Conservation (phyloP, 2,888 invertebrate species). For the Ormyrus thymus region DNA sequence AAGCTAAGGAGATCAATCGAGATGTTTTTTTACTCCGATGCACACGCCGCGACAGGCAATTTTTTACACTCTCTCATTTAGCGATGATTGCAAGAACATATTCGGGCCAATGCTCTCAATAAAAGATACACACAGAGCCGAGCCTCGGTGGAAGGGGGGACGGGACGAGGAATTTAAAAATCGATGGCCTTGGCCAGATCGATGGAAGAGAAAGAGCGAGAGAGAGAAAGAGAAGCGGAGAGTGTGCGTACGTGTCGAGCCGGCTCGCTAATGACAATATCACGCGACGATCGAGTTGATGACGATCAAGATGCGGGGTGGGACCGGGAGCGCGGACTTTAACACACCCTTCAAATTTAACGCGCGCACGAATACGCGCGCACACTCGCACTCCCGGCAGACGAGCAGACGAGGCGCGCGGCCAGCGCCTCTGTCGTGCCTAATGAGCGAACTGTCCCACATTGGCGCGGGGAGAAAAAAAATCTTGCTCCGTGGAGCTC, state of each 20-base stretch:
- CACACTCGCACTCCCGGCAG: neutral
- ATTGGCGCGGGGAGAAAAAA: slow-evolving; percentile 64
- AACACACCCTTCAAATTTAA: slow-evolving; percentile 70
- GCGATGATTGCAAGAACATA: slow-evolving; percentile 49
- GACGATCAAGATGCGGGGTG: slow-evolving; percentile 69
- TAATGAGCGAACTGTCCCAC: slow-evolving; percentile 69
- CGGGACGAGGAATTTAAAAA: slow-evolving; percentile 53
- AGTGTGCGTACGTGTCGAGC: slow-evolving; percentile 53
- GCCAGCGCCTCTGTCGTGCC: slow-evolving; percentile 63
- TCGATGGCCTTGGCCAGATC: slow-evolving; percentile 58
- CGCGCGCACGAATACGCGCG: slow-evolving; percentile 59
- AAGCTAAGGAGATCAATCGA: slow-evolving; percentile 31
- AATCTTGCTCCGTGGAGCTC: neutral
- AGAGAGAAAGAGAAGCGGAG: slow-evolving; percentile 7
- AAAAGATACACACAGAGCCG: neutral
- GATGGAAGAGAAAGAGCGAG: slow-evolving; percentile 49
- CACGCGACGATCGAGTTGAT: slow-evolving; percentile 70
- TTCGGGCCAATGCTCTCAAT: slow-evolving; percentile 51
- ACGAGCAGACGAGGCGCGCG: slow-evolving; percentile 54
- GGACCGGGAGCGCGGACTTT: slow-evolving; percentile 59
- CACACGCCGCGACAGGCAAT: slow-evolving; percentile 3
- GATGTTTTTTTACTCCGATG: slow-evolving; percentile 25
- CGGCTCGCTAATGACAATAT: slow-evolving; percentile 69
- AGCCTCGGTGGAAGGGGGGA: neutral
- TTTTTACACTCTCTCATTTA: slow-evolving; percentile 41